Evolutionary conservation across 1,140 invertebrate genomes (phyloP).

Genomic region (Rhyacophila brunnea): DNA sequence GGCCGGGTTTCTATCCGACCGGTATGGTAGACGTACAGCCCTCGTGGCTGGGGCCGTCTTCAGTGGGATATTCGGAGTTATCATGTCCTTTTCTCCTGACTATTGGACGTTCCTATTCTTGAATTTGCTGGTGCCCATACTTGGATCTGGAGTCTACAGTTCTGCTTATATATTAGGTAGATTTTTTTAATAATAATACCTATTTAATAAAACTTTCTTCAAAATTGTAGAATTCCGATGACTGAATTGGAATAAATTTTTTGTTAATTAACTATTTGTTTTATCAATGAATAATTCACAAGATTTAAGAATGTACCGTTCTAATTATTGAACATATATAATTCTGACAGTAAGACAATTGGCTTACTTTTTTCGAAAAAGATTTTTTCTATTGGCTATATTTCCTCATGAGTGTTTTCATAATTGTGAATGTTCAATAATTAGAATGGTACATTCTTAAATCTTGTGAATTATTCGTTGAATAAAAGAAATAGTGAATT

Average conservation of each 20-base stretch:
- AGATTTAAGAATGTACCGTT: no score
- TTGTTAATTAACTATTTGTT: no score
- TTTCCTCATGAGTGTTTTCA: no score
- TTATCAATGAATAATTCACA: no score
- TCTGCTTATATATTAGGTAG: conserved; percentile 62
- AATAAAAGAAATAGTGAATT: no score
- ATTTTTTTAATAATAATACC: conserved; percentile 12
- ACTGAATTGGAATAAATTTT: not conserved
- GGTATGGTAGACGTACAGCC: conserved; percentile 50
- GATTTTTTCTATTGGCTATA: no score
- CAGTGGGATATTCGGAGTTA: conserved; percentile 51
- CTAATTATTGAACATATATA: no score
- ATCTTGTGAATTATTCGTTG: no score
- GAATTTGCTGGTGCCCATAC: conserved; percentile 55
- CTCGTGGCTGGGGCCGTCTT: conserved; percentile 41
- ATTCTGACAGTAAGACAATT: no score
- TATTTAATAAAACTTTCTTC: not conserved
- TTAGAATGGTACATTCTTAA: no score
- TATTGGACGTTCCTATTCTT: conserved; percentile 55
- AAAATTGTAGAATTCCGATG: not conserved
- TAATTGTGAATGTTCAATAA: no score
- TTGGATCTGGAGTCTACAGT: conserved; percentile 55
- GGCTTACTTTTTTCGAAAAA: no score
- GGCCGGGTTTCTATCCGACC: conserved; percentile 66
- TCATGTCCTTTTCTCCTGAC: conserved; percentile 54